Base-by-base conservation (phyloP, 2,888 invertebrate species). In the Cheilosia impressa region DNA sequence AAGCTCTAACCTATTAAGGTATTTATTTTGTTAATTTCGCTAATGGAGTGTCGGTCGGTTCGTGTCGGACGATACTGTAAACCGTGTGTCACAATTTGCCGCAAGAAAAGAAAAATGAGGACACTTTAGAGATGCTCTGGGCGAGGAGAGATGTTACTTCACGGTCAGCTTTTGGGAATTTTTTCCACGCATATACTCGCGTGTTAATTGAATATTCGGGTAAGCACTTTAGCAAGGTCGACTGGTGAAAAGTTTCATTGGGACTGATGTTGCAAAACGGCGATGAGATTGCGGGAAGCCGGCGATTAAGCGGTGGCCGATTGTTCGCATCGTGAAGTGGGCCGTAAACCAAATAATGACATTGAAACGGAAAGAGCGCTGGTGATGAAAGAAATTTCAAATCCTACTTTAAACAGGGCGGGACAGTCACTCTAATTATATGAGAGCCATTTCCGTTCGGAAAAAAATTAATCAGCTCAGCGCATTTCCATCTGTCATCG, bases 1-100 rank as follows among this genome's bases (percentile, higher is more conserved):
- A 31, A 31, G 31, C n/a, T 38, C 41, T 31, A 38, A 52, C 27
- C 72, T 52, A 27, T 72, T 62, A 52, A 9, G 41, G 52, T 72
- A 72, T 72, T 72, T 62, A 72, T 72, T 62, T 72, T 62, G 62
- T 62, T 72, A 62, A 72, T 53, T 72, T 72, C 41, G 24, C 62
- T 60, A 60, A 72, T 72, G 52, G 50, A 43, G 60, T 62, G 31
- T 19, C n/a, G n/a, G n/a, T n/a, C 22, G 19, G 31, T 52, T 52
- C 41, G 62, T 15, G 17, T 7, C 17, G 50, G 50, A 10, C 22
- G 15, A 43, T 58, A 38, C 34, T n/a, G 2, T 5, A 17, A 17
- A 53, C 43, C 31, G 2, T 5, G 68, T 68, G 68, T 69, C 68
- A 69, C 68, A 69, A 57, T 57, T 57, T 57, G 68, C 68, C 45